Conservation (phyloP, 2,888 invertebrate species). For the Fabriciana adippe region DNA sequence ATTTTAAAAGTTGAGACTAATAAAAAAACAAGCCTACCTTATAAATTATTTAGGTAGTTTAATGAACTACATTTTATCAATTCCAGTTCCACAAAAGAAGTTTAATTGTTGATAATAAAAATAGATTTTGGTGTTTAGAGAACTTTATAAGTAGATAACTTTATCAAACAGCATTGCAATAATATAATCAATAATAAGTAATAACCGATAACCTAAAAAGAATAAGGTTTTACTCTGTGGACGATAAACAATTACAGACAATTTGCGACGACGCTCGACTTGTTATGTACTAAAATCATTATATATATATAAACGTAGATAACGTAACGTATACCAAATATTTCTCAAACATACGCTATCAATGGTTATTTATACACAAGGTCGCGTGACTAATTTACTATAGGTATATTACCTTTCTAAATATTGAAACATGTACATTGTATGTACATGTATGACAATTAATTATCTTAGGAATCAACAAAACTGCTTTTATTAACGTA, state of each 20-base stretch:
- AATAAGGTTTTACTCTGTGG: not conserved
- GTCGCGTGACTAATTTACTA: slow-evolving; percentile 23
- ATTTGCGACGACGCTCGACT: slow-evolving; percentile 11
- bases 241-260: slow-evolving; percentile 5
- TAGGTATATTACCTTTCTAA: slow-evolving; percentile 11
- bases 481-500: not conserved
- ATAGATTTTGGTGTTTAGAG: too few relatives aligned
- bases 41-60: too few relatives aligned
- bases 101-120: too few relatives aligned
- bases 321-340: slow-evolving; percentile 10
- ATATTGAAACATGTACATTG: not conserved
- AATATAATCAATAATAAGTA: too few relatives aligned
- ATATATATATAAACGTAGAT: slow-evolving; percentile 4
- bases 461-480: not conserved
- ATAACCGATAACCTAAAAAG: too few relatives aligned
- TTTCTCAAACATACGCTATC: slow-evolving; percentile 17
- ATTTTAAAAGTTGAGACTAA: too few relatives aligned
- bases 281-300: slow-evolving; percentile 2
- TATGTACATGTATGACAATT: not conserved
- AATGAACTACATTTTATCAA: too few relatives aligned
- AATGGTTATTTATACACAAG: slow-evolving; percentile 27
- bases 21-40: too few relatives aligned
- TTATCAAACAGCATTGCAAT: too few relatives aligned
- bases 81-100: too few relatives aligned
- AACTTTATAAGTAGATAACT: too few relatives aligned